Evolutionary conservation across 2,113 vertebrate genomes (phyloP), one percentile per base, ranked within the genome.

Genomic region (Pollachius pollachius): DNA sequence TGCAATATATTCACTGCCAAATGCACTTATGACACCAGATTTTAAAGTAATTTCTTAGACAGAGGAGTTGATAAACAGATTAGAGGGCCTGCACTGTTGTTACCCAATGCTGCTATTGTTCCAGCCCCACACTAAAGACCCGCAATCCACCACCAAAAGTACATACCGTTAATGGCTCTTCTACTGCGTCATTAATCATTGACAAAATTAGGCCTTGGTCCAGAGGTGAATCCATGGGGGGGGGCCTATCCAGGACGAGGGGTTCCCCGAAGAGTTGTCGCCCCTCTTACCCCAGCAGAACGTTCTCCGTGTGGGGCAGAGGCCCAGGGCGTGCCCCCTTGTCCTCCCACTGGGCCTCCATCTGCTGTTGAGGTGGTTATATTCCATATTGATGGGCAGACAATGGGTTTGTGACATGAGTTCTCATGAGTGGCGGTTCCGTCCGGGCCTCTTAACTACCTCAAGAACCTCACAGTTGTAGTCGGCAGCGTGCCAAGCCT

Each of bases 281-380:
- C 87, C 84, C 71, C 70, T 79, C 69, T 80, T 79, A 65, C 69
- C 75, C 82, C 76, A 16, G 72, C 73, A 37, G 70, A 16, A 69
- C 82, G 82, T 76, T 77, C 83, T 85, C 84, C 85, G 84, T 85
- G 79, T 86, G 82, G 80, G 82, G 85, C 72, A 17, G 19, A 57
- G 79, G 78, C 85, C 80, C 76, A 71, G 85, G 83, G 79, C 85
- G 80, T 62, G 79, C 77, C 84, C 86, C 82, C 81, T 75, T 80
- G 82, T 87, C 76, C 67, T 78, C 90, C 88, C 88, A 85, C 88
- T 89, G 87, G 78, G 87, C 60, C 69, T 82, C 90, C 90, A 89
- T 90, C 88, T 91, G 90, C 82, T 78, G 34, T 56, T 30, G 81
- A 88, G 81, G 85, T 87, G 83, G 83, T 91, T 91, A 89, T 80